These are phyloP conservation scores for Xiphorhynchus erythropygius DNA, from an alignment of 2,797 vertebrate genomes.

Conservation along the genomic window DNA sequence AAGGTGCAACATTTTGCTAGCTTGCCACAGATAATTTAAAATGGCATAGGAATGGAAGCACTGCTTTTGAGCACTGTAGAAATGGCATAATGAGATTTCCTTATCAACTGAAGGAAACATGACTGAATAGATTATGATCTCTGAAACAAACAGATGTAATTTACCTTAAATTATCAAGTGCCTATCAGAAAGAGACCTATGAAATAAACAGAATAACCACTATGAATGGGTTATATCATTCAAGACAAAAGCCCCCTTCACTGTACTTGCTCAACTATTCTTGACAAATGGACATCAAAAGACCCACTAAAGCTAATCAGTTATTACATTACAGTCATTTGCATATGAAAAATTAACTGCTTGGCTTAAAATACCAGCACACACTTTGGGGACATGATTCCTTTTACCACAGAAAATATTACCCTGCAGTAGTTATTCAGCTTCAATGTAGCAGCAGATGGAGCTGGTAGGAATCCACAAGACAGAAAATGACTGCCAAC, in stretches of 20 bases:
- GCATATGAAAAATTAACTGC: neutral
- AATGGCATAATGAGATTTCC: constrained; percentile 4
- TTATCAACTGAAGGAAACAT: neutral
- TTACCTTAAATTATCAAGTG: constrained; percentile 6
- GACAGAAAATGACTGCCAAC: neutral
- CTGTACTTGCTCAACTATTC: neutral
- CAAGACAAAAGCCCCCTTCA: neutral
- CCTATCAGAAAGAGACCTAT: neutral
- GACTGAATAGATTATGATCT: neutral
- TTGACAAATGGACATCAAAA: neutral
- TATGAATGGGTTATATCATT: neutral
- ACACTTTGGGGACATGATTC: neutral
- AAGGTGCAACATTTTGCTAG: neutral
- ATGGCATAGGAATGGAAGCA: neutral
- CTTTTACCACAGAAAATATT: neutral
- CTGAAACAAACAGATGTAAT: neutral
- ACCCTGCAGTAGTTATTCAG: neutral
- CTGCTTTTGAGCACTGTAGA: neutral
- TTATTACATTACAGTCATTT: neutral
- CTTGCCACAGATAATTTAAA: neutral
- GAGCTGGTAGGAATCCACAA: neutral
- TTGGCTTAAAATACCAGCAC: neutral
- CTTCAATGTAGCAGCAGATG: neutral
- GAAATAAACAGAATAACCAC: neutral
- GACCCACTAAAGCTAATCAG: neutral